Conservation (phyloP, 1,140 invertebrate species). For the Whitmania pigra region DNA sequence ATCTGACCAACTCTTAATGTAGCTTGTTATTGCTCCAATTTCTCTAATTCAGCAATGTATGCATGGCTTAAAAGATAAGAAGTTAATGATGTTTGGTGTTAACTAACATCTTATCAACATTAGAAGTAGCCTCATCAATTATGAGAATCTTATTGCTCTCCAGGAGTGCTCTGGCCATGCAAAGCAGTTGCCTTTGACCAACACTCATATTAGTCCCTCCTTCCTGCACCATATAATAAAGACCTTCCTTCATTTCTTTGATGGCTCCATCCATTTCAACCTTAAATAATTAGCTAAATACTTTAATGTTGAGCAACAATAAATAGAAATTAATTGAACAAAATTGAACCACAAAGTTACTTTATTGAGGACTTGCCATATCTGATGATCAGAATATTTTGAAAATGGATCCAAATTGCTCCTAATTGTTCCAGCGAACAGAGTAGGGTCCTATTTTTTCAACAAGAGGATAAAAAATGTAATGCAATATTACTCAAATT, state of each 20-base stretch:
- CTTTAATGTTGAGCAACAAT: too few relatives aligned
- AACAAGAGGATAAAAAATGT: neutral
- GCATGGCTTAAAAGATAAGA: too few relatives aligned
- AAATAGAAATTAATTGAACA: too few relatives aligned
- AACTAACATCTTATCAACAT: constrained; percentile 21
- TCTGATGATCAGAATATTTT: constrained; percentile 45
- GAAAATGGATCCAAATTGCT: constrained; percentile 55
- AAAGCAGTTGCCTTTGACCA: constrained; percentile 48
- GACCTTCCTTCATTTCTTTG: too few relatives aligned
- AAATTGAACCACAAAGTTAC: too few relatives aligned
- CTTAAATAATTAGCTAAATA: neutral
- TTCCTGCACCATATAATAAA: constrained; percentile 37
- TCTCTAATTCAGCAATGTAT: too few relatives aligned
- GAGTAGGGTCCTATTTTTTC: constrained; percentile 42
- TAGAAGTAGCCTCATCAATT: constrained; percentile 48
- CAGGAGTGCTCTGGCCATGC: constrained; percentile 48
- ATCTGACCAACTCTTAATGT: neutral
- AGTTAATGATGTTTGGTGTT: too few relatives aligned
- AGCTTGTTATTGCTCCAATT: too few relatives aligned
- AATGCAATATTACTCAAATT: neutral
- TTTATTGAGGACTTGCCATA: constrained; percentile 37
- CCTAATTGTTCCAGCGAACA: constrained; percentile 43
- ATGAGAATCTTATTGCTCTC: constrained; percentile 61
- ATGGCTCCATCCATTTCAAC: constrained; percentile 26
- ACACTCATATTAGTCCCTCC: constrained; percentile 51